Conservation (phyloP, 2,797 vertebrate species). For the Champsocephalus gunnari region DNA sequence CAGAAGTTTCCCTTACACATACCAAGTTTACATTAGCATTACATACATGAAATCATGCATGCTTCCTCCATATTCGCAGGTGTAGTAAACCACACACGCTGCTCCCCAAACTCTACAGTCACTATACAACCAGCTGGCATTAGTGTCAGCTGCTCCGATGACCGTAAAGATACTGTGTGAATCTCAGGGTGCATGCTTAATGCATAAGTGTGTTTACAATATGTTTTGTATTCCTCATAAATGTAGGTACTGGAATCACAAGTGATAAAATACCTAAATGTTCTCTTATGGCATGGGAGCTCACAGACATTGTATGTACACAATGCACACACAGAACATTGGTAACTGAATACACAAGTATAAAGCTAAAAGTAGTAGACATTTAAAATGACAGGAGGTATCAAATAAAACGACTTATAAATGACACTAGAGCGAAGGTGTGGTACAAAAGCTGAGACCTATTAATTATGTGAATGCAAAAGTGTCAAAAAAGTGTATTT, state of each 20-base stretch:
- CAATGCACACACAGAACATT: background rate
- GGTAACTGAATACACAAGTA: background rate
- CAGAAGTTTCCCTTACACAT: too few relatives aligned
- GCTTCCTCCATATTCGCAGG: background rate
- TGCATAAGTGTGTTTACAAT: conserved; percentile 21
- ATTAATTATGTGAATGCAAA: background rate
- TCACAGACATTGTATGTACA: background rate
- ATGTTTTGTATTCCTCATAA: conserved; percentile 11
- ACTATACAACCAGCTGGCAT: conserved; percentile 2
- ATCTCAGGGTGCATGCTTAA: conserved; percentile 17
- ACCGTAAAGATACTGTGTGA: background rate
- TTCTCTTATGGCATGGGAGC: background rate
- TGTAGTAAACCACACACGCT: background rate
- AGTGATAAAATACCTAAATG: background rate
- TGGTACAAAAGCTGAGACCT: background rate
- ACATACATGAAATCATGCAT: conserved; percentile 11
- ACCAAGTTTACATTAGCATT: conserved; percentile 24
- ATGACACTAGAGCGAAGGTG: background rate
- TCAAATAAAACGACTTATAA: background rate
- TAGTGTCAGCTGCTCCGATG: background rate
- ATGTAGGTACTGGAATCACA: conserved; percentile 24
- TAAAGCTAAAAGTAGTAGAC: background rate
- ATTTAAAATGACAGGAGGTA: background rate
- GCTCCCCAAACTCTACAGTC: conserved; percentile 16
- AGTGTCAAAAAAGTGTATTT: background rate